Evolutionary conservation across 2,113 vertebrate genomes (phyloP).

Genomic region (Austrofundulus limnaeus): DNA sequence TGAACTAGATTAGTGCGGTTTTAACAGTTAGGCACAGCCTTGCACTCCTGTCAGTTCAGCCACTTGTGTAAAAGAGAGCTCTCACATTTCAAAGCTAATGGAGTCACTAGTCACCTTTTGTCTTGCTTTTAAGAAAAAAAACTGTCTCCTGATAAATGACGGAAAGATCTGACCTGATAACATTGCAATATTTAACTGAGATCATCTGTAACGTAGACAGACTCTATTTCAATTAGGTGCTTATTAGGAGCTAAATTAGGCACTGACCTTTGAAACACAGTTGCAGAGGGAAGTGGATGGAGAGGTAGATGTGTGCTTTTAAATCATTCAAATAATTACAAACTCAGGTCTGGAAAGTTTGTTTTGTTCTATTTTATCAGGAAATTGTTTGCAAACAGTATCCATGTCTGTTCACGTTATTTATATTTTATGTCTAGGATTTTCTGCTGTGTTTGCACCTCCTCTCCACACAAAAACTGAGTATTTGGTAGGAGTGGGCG

Average conservation of each 20-base stretch:
- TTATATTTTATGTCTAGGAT: too few relatives aligned
- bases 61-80: conserved; percentile 9
- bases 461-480: too few relatives aligned
- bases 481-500: too few relatives aligned
- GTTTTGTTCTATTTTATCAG: not conserved
- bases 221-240: conserved; percentile 74
- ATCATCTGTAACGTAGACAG: conserved; percentile 70
- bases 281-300: conserved; percentile 63
- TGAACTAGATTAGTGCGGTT: conserved; percentile 6
- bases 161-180: conserved; percentile 60
- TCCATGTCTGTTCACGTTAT: too few relatives aligned
- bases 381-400: conserved; percentile 4
- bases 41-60: not conserved
- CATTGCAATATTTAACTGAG: conserved; percentile 69
- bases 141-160: conserved; percentile 30
- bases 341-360: conserved; percentile 12
- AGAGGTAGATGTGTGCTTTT: conserved; percentile 49
- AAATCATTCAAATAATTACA: conserved; percentile 60
- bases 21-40: conserved; percentile 8
- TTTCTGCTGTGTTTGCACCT: too few relatives aligned
- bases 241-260: conserved; percentile 74
- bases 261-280: conserved; percentile 67
- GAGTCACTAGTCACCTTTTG: conserved; percentile 11
- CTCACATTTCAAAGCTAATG: conserved; percentile 31
- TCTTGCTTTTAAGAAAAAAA: conserved; percentile 35